Evolutionary conservation across 2,888 invertebrate genomes (phyloP).

Genomic region (Sphaeridia pumilis): DNA sequence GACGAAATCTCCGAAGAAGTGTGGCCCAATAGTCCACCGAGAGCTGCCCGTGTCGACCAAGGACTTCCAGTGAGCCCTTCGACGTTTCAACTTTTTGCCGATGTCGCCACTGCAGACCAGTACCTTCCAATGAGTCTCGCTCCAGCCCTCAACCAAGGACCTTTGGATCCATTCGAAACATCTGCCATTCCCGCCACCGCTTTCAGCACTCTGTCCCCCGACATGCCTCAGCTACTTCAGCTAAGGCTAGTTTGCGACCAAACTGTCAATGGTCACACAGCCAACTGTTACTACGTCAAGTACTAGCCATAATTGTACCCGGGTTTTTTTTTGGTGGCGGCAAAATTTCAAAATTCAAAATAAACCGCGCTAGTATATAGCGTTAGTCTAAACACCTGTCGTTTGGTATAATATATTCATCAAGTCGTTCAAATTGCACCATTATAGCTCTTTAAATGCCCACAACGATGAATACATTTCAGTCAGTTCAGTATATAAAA

Average conservation of each 20-base stretch:
- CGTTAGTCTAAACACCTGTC: too few species aligned
- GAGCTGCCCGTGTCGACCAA: slow-evolving; percentile 1
- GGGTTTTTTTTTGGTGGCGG: too few species aligned
- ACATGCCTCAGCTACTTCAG: not conserved
- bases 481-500: too few species aligned
- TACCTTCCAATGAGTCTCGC: not conserved
- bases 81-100: not conserved
- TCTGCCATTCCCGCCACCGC: not conserved
- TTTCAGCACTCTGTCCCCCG: not conserved
- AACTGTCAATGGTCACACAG: not conserved
- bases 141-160: not conserved
- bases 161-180: not conserved
- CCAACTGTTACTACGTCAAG: not conserved
- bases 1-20: slow-evolving; percentile 3
- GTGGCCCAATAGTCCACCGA: slow-evolving; percentile 6
- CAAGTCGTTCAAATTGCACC: too few species aligned
- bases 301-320: too few species aligned
- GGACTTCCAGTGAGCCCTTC: not conserved
- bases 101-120: not conserved
- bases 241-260: not conserved
- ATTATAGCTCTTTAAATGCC: too few species aligned
- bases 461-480: too few species aligned
- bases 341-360: too few species aligned
- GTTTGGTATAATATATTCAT: too few species aligned
- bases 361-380: too few species aligned